Evolutionary conservation across 2,113 vertebrate genomes (phyloP).

Genomic region (Hymenochirus boettgeri): DNA sequence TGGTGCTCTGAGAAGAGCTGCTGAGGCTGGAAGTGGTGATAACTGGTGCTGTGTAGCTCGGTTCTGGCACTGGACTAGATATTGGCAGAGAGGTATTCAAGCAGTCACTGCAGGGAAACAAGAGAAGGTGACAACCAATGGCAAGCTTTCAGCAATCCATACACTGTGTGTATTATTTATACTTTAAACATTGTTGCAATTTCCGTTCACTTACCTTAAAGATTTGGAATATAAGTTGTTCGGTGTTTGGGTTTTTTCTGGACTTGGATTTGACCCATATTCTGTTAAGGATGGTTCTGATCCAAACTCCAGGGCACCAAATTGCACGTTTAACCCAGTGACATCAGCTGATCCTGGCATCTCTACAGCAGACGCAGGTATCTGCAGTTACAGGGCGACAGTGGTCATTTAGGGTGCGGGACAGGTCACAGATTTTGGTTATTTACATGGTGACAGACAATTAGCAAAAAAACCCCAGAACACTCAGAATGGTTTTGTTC

Average conservation of each 20-base stretch:
- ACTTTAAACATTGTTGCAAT: not conserved
- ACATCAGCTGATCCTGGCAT: slow-evolving; percentile 91
- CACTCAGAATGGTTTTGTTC: slow-evolving; percentile 32
- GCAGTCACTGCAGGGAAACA: slow-evolving; percentile 60
- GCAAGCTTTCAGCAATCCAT: not conserved
- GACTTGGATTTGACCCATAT: slow-evolving; percentile 73
- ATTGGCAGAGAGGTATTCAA: slow-evolving; percentile 68
- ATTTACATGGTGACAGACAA: not conserved
- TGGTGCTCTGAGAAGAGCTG: slow-evolving; percentile 60
- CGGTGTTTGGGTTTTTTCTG: slow-evolving; percentile 64
- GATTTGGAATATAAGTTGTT: slow-evolving; percentile 85
- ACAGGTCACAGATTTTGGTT: too few species aligned
- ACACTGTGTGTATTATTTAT: not conserved
- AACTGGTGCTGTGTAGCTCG: slow-evolving; percentile 60
- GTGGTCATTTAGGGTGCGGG: not conserved
- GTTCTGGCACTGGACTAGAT: slow-evolving; percentile 64
- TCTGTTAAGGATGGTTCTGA: slow-evolving; percentile 80
- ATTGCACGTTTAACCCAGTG: slow-evolving; percentile 88
- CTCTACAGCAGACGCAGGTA: slow-evolving; percentile 89
- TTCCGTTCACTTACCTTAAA: slow-evolving; percentile 64
- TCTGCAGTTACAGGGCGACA: slow-evolving; percentile 58
- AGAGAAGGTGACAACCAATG: too few species aligned
- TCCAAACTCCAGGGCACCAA: slow-evolving; percentile 92
- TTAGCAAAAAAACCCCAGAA: slow-evolving; percentile 4
- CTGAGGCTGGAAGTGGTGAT: slow-evolving; percentile 62